Evolutionary conservation across 2,888 invertebrate genomes (phyloP), one percentile per base, ranked within the genome.

Genomic region (Cataglyphis rosenhaueri): DNA sequence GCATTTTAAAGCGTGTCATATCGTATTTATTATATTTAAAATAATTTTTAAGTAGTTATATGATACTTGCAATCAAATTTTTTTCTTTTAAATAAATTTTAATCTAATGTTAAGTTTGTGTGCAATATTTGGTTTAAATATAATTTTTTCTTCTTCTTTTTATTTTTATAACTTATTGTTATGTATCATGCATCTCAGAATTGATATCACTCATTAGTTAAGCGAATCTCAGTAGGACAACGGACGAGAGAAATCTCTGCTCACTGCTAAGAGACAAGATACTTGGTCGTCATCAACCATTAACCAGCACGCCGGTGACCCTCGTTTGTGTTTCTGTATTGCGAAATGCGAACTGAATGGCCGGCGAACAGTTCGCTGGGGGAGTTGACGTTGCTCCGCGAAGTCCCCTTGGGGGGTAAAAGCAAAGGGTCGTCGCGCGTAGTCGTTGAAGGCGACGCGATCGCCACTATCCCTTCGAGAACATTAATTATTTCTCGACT

Each of bases 401-500:
- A 86, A 88, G 84, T 92, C 92, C 92, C 91, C 91, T 87, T 85
- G 87, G 91, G 92, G 89, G 52, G n/a, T 52, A 8, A 87, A 84
- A 73, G 87, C 86, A 85, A 81, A 90, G 92, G 92, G 92, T 91
- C 89, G 91, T 86, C 86, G 87, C 88, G 86, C 76, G 84, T 65
- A 66, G 83, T 85, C 75, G 89, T 90, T 88, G 87, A 89, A 88
- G 88, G 87, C 90, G 89, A 91, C 92, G 88, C 89, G 92, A 93
- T 93, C 93, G 92, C 92, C 91, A 91, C 91, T 92, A 92, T 91
- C 92, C 91, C 91, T 92, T 91, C 90, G 90, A 91, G 90, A 91
- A 90, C 88, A 81, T 94, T 91, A 93, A 94, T 94, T 93, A 94
- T 94, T 93, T 92, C 91, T 86, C 87, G 88, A 78, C 89, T 90